phyloP scores from a whole-genome alignment of 64 coral and sea anemone species.

The Montipora sp. region DNA sequence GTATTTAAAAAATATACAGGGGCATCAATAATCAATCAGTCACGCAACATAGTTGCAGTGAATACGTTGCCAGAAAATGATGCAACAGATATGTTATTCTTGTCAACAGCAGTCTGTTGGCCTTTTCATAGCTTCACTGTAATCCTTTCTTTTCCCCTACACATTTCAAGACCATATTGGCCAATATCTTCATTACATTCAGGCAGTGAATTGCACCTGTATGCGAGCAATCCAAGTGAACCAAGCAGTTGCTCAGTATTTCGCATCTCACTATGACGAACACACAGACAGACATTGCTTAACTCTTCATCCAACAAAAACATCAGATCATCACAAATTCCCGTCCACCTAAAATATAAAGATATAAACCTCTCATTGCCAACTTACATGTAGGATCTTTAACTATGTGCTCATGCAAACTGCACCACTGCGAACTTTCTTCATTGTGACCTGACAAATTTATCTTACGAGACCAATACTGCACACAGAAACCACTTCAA shows the following conservation, averaged over 20 bases:
- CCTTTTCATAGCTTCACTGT: slow-evolving; percentile 40
- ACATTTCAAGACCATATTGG: slow-evolving; percentile 49
- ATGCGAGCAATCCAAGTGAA: slow-evolving; percentile 46
- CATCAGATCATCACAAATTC: slow-evolving; percentile 36
- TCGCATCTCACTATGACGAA: slow-evolving; percentile 54
- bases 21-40: no score
- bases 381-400: no score
- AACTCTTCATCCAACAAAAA: slow-evolving; percentile 53
- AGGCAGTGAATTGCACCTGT: slow-evolving; percentile 5
- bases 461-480: no score
- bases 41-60: no score
- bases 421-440: no score
- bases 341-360: no score
- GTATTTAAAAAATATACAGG: no score
- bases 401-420: no score
- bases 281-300: slow-evolving; percentile 27
- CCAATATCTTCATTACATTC: slow-evolving; percentile 35
- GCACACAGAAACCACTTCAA: no score
- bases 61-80: slow-evolving; percentile 62
- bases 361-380: no score
- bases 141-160: not conserved
- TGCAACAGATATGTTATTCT: slow-evolving; percentile 52
- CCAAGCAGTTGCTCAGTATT: slow-evolving; percentile 58
- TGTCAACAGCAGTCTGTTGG: slow-evolving; percentile 66
- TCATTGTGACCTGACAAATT: no score